These are phyloP conservation scores for Empis stercorea DNA, from an alignment of 2,888 invertebrate species.

Conservation along the genomic window DNA sequence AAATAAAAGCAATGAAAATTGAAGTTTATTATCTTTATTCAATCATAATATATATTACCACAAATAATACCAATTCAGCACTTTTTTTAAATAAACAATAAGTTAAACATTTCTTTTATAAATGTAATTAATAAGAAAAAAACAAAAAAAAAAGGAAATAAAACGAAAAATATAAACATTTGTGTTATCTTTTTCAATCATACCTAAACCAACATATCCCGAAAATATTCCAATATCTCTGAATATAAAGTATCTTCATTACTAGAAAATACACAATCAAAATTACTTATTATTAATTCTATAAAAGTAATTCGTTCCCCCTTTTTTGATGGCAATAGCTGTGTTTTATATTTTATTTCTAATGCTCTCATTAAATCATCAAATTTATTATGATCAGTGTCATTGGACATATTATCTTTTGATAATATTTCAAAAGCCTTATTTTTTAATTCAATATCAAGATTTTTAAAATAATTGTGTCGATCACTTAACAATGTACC, in stretches of 20 bases:
- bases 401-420: no score
- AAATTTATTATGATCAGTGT: conserved; percentile 14
- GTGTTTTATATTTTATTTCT: conserved; percentile 19
- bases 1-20: no score
- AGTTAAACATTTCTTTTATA: no score
- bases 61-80: no score
- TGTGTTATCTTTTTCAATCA: no score
- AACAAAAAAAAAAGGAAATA: no score
- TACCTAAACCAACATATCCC: conserved; percentile 18
- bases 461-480: conserved; percentile 29
- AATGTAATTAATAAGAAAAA: no score
- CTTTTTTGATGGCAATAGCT: conserved; percentile 6
- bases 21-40: no score
- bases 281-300: conserved; percentile 23
- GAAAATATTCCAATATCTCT: conserved; percentile 24
- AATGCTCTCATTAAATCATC: conserved; percentile 19
- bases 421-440: conserved; percentile 16
- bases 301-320: conserved; percentile 17
- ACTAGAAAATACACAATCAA: conserved; percentile 22
- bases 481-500: conserved; percentile 25
- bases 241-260: conserved; percentile 18
- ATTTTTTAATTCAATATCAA: conserved; percentile 17
- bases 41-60: no score
- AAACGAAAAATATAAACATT: no score
- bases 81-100: no score